Evolutionary conservation across 2,888 invertebrate genomes (phyloP).

Genomic region (Macrosiphum euphorbiae): DNA sequence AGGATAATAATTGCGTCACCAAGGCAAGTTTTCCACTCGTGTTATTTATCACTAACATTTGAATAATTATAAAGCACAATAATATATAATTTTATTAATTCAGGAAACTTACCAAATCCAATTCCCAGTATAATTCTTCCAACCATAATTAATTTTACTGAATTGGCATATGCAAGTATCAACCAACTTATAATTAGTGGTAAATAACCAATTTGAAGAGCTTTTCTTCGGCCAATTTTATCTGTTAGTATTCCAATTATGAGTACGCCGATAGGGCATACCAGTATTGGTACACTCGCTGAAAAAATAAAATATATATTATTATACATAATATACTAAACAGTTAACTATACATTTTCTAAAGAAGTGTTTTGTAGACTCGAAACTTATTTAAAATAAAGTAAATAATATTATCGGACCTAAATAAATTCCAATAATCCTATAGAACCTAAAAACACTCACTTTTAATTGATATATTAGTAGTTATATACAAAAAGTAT

Average conservation of each 20-base stretch:
- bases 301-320: conserved; percentile 22
- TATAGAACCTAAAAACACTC: not conserved
- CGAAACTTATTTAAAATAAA: not conserved
- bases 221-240: conserved; percentile 60
- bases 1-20: not conserved
- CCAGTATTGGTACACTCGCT: conserved; percentile 62
- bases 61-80: not conserved
- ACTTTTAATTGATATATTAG: not conserved
- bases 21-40: not conserved
- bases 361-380: not conserved
- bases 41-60: not conserved
- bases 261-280: conserved; percentile 58
- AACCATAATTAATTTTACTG: not conserved
- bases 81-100: not conserved
- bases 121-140: conserved; percentile 31
- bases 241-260: conserved; percentile 60
- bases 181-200: conserved; percentile 62
- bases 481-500: not conserved
- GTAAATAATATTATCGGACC: not conserved
- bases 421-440: not conserved
- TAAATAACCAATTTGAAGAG: conserved; percentile 60
- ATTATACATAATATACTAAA: not conserved
- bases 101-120: not conserved
- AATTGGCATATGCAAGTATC: not conserved
- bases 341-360: not conserved